Evolutionary conservation across 2,888 invertebrate genomes (phyloP), one percentile per base, ranked within the genome.

Genomic region (Blera fallax): DNA sequence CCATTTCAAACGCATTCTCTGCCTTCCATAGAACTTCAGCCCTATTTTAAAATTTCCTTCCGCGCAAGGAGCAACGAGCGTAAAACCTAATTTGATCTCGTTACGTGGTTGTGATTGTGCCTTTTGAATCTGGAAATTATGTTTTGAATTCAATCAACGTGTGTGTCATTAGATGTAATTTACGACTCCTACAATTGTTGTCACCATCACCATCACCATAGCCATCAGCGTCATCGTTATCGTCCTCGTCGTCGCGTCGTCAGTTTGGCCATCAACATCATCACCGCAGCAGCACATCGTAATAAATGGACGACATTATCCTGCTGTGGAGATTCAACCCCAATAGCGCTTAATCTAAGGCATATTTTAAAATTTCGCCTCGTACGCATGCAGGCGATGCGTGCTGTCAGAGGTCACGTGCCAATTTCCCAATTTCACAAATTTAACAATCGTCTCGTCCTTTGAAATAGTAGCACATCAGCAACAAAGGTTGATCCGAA

Each of bases 11-110:
- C 45, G 16, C 81, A 85, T 81, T 72, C 74, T 16, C 11, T 56
- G 43, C 48, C 50, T 70, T 48, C 27, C 21, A 29, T 27, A 67
- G 27, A 65, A 54, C 14, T 3, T 40, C 76, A 76, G 81, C 72
- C 81, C 72, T 72, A 77, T 72, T 85, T 85, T 81, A 85, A 85
- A 85, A 81, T 85, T 77, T 84, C 58, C 72, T 81, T 72, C 48
- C 77, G 85, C 65, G 50, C 52, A 85, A 76, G 76, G 56, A 76
- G 70, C 40, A 77, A 85, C 80, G 70, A 85, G 76, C 85, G 81
- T 85, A 60, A 78, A 79, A 82, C 88, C 88, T 89, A 90, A 90
- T 90, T 89, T 89, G 88, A 87, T 89, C 90, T 90, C 89, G 88
- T 90, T 89, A 90, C 89, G 90, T 89, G 90, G 90, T 89, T 88